These are phyloP conservation scores for Xestoiulus laeticollis DNA, from an alignment of 2,888 invertebrate species.

Conservation along the genomic window DNA sequence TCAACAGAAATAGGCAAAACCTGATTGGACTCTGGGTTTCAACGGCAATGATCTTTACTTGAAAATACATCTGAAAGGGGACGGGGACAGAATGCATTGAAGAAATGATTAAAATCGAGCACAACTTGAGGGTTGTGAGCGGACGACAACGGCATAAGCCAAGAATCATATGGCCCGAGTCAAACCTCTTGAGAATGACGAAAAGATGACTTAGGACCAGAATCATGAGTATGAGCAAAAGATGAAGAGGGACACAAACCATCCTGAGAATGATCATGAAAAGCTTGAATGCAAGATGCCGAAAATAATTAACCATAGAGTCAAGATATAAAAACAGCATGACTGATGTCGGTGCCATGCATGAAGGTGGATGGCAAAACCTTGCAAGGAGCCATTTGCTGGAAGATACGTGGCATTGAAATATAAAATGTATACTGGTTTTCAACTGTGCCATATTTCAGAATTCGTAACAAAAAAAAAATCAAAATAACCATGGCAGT, in stretches of 20 bases:
- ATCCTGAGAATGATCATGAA: background rate
- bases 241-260: background rate
- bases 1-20: background rate
- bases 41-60: background rate
- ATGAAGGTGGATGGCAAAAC: constrained; percentile 4
- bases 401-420: background rate
- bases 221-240: background rate
- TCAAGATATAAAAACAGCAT: background rate
- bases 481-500: too few relatives aligned
- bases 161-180: too few relatives aligned
- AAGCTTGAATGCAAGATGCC: background rate
- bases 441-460: too few relatives aligned
- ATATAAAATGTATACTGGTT: too few relatives aligned
- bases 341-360: background rate
- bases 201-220: background rate
- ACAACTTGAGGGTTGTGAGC: background rate
- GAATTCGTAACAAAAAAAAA: too few relatives aligned
- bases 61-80: background rate
- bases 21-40: background rate
- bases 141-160: background rate
- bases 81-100: background rate
- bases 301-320: background rate
- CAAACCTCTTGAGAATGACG: too few relatives aligned
- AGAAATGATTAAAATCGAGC: constrained; percentile 16
- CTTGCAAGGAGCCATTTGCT: background rate